Evolutionary conservation across 2,797 vertebrate species (phyloP).

Genomic region (Enteromius radiatus): DNA sequence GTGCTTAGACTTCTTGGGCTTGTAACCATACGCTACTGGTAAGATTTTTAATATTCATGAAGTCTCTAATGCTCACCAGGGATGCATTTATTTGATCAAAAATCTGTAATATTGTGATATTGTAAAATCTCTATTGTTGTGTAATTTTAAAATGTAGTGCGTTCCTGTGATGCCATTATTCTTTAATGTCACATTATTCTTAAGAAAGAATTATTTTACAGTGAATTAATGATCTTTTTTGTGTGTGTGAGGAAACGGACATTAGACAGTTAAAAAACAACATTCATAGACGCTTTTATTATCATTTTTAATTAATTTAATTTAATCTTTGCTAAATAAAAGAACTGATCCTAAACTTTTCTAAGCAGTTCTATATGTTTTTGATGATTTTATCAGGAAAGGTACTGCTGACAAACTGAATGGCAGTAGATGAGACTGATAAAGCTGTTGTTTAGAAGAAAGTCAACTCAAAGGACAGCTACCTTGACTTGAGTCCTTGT

Average conservation of each 20-base stretch:
- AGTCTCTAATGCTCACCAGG: not conserved
- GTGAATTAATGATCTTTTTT: not conserved
- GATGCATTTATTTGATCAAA: conserved; percentile 4
- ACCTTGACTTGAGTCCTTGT: conserved; percentile 32
- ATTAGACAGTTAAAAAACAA: not conserved
- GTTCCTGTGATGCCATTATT: not conserved
- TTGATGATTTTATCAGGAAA: not conserved
- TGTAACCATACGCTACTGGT: not conserved
- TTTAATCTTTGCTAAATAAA: not conserved
- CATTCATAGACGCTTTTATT: not conserved
- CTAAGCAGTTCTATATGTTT: not conserved
- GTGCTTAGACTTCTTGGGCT: not conserved
- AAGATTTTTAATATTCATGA: not conserved
- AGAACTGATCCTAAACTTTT: not conserved
- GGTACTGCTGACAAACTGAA: not conserved
- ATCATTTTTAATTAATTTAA: not conserved
- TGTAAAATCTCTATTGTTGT: not conserved
- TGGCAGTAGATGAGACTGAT: not conserved
- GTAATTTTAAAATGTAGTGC: not conserved
- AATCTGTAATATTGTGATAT: not conserved
- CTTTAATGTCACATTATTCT: not conserved
- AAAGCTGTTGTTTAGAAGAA: conserved; percentile 15
- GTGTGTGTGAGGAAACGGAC: too few relatives aligned
- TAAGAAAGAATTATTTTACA: not conserved
- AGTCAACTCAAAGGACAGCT: conserved; percentile 25